Percentiles rank a stretch among this genome's conserved stretches.
Evolutionary conservation across 2,797 vertebrate genomes (phyloP).

Genomic region (Anableps anableps): DNA sequence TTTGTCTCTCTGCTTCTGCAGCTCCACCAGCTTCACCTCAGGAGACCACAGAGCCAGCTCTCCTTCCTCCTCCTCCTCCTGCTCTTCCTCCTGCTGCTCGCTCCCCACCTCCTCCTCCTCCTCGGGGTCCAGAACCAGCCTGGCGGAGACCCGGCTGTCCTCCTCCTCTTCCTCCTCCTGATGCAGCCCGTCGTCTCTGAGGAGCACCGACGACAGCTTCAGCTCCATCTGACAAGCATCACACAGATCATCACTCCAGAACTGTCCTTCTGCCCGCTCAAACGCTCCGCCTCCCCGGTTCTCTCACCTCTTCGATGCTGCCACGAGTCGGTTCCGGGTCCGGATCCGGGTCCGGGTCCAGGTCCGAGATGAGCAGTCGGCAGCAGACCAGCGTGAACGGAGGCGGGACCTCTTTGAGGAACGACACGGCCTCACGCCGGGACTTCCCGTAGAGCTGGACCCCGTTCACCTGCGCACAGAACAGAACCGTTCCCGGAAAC

Average conservation of each 20-base stretch:
- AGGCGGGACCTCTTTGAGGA: constrained; percentile 93
- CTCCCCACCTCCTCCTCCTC: constrained; percentile 26
- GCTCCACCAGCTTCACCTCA: constrained; percentile 85
- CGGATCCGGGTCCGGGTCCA: constrained; percentile 69
- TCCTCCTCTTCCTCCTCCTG: background rate
- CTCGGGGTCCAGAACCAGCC: background rate
- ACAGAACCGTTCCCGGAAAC: background rate
- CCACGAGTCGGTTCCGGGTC: background rate
- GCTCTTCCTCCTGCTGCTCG: constrained; percentile 48
- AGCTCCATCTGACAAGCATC: constrained; percentile 66
- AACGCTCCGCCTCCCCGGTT: no score
- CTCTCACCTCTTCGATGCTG: constrained; percentile 74
- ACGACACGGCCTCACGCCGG: constrained; percentile 89
- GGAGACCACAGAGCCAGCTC: constrained; percentile 93
- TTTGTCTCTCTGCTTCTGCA: constrained; percentile 85
- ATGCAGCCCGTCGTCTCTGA: background rate
- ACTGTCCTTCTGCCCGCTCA: no score
- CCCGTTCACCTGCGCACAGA: constrained; percentile 85
- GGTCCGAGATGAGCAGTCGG: constrained; percentile 80
- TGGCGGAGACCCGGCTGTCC: background rate
- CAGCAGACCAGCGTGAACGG: constrained; percentile 95
- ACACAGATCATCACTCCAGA: background rate
- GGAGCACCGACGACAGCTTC: constrained; percentile 70
- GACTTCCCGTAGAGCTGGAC: constrained; percentile 90
- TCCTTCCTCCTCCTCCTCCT: constrained; percentile 84